These are phyloP conservation scores for Dolomedes plantarius DNA, from an alignment of 2,888 invertebrate species.

Conservation along the genomic window DNA sequence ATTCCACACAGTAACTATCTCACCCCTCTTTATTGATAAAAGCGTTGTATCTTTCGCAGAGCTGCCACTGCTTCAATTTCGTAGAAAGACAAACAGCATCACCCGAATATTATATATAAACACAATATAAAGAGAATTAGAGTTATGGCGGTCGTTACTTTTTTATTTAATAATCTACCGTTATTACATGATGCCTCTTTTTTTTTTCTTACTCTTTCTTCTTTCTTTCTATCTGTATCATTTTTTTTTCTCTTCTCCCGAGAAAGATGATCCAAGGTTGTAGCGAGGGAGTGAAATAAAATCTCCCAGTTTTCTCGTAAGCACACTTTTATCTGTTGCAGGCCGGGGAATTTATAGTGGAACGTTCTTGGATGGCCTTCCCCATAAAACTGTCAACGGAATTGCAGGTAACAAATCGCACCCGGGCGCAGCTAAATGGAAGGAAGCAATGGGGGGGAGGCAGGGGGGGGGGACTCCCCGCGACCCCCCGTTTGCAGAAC, in stretches of 20 bases:
- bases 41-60: too few relatives aligned
- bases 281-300: slow-evolving; percentile 46
- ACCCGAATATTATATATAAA: neutral
- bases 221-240: too few relatives aligned
- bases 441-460: slow-evolving; percentile 8
- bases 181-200: slow-evolving; percentile 40
- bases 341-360: slow-evolving; percentile 58
- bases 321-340: slow-evolving; percentile 53
- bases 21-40: too few relatives aligned
- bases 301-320: slow-evolving; percentile 29
- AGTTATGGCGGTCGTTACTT: slow-evolving; percentile 56
- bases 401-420: slow-evolving; percentile 66
- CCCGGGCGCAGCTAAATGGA: slow-evolving; percentile 27
- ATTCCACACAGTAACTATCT: too few relatives aligned
- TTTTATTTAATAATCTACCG: slow-evolving; percentile 66
- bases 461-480: neutral
- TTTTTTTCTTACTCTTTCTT: too few relatives aligned
- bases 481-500: neutral
- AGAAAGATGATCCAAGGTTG: neutral
- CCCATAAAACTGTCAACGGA: slow-evolving; percentile 64
- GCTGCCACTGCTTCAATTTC: too few relatives aligned
- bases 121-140: slow-evolving; percentile 42
- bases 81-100: neutral
- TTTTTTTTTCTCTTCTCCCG: neutral
- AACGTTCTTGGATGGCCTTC: slow-evolving; percentile 38